These are phyloP conservation scores for Ceyx cyanopectus DNA, from an alignment of 2,113 vertebrate genomes.

Conservation along the genomic window DNA sequence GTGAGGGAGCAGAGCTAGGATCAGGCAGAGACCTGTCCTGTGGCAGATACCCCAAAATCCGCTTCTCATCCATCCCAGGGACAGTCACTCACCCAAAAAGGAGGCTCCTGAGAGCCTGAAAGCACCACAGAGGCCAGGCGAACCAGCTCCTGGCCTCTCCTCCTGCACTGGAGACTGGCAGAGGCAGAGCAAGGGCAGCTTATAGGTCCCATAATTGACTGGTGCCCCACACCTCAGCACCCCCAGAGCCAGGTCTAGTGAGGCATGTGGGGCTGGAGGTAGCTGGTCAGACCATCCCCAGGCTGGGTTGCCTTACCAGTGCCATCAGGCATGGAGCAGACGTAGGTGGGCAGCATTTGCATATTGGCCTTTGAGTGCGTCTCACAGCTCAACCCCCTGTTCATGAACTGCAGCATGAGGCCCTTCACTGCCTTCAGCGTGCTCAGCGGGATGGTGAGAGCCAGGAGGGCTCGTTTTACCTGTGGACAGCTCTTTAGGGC, in stretches of 20 bases:
- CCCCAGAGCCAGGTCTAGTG: background rate
- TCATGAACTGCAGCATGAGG: conserved; percentile 75
- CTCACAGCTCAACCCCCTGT: conserved; percentile 73
- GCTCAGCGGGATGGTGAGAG: conserved; percentile 69
- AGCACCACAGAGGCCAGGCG: background rate
- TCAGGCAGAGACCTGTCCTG: background rate
- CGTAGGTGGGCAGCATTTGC: conserved; percentile 87
- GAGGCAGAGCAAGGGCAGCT: background rate
- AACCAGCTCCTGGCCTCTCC: background rate
- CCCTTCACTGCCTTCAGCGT: conserved; percentile 75
- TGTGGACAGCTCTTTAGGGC: conserved; percentile 14
- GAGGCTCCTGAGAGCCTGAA: background rate
- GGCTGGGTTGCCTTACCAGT: conserved; percentile 76
- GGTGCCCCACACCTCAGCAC: background rate
- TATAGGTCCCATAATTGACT: background rate
- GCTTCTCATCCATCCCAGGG: background rate
- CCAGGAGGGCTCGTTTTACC: conserved; percentile 74
- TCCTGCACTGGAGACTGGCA: background rate
- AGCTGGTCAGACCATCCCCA: background rate
- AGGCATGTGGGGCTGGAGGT: accelerated
- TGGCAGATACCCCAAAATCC: background rate
- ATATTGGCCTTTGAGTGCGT: conserved; percentile 60
- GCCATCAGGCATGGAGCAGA: conserved; percentile 84
- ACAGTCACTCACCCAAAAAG: accelerated
- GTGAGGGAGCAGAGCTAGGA: background rate